These are phyloP conservation scores for Aleiodes sp. DNA, from an alignment of 1,140 invertebrate genomes.

Conservation along the genomic window DNA sequence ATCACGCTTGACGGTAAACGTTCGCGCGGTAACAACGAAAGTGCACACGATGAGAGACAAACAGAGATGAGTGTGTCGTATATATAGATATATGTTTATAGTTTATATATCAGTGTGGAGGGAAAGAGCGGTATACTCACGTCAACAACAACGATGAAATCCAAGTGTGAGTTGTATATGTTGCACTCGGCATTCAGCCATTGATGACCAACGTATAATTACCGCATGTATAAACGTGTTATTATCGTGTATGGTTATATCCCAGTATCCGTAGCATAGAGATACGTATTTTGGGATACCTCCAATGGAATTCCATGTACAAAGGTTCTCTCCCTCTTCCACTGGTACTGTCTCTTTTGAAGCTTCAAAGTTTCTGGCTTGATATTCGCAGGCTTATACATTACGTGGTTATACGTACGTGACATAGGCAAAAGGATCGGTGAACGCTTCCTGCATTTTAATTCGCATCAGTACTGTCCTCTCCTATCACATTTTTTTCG, in stretches of 20 bases:
- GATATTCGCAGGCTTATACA: constrained; percentile 7
- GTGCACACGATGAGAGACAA: background rate
- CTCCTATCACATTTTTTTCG: background rate
- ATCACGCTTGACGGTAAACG: constrained; percentile 21
- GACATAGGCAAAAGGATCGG: background rate
- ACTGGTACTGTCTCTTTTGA: background rate
- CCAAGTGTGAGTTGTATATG: background rate
- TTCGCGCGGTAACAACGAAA: constrained; percentile 8
- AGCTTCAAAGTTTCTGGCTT: background rate
- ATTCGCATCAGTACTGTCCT: constrained; percentile 12
- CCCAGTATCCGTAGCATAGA: background rate
- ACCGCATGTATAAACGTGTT: constrained; percentile 14
- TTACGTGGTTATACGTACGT: constrained; percentile 27
- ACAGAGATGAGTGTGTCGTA: constrained; percentile 7
- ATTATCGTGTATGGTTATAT: constrained; percentile 1
- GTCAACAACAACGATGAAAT: background rate
- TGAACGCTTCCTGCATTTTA: constrained; percentile 7
- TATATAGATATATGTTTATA: constrained; percentile 2
- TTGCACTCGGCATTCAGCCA: constrained; percentile 1
- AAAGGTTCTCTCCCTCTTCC: background rate
- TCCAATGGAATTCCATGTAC: background rate
- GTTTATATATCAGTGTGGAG: no score
- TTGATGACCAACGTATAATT: constrained; percentile 13
- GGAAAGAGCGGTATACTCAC: no score
- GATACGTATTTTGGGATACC: background rate